Conservation (phyloP, 2,797 vertebrate species). For the Labeo calbasu region DNA sequence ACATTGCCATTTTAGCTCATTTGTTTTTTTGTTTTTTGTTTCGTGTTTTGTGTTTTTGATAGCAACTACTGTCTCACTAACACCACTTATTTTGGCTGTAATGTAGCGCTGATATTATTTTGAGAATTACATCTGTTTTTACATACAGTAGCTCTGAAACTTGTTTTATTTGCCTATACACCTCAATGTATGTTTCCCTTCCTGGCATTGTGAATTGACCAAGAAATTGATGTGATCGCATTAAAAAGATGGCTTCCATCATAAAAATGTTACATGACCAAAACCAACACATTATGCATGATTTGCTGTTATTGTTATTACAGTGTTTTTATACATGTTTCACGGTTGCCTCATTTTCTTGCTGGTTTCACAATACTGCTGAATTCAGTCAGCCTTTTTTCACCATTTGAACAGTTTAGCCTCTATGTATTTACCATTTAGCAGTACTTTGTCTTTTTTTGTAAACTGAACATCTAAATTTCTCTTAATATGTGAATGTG, state of each 20-base stretch:
- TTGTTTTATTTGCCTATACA: background rate
- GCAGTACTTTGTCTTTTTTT: conserved; percentile 57
- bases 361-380: conserved; percentile 34
- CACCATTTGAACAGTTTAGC: conserved; percentile 53
- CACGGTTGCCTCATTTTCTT: conserved; percentile 13
- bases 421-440: conserved; percentile 55
- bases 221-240: conserved; percentile 5
- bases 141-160: background rate
- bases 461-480: conserved; percentile 62
- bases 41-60: background rate
- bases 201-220: background rate
- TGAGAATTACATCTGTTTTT: background rate
- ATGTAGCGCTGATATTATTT: background rate
- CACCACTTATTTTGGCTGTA: conserved; percentile 17
- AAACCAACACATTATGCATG: conserved; percentile 40
- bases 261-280: conserved; percentile 22
- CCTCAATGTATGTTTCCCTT: background rate
- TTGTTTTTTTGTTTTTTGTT: background rate
- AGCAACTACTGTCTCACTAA: background rate
- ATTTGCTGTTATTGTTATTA: conserved; percentile 28
- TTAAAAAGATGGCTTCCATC: background rate
- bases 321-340: conserved; percentile 31
- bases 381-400: conserved; percentile 36
- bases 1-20: background rate
- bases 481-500: conserved; percentile 75